phyloP scores from a whole-genome alignment of 2,113 vertebrate species.

The Piaya cayana region DNA sequence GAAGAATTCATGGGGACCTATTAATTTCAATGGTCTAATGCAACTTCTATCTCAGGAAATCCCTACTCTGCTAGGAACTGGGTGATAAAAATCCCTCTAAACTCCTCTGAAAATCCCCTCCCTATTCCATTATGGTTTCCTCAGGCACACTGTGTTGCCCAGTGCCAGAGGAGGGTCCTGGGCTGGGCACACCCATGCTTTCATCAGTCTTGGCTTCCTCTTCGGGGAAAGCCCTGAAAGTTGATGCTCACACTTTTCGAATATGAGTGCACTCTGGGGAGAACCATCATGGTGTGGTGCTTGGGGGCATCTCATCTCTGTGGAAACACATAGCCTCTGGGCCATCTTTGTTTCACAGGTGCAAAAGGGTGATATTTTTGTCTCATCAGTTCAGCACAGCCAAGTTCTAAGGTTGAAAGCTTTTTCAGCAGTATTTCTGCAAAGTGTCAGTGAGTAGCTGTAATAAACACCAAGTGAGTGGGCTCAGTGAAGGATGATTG shows the following conservation, averaged over 20 bases:
- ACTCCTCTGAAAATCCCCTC: neutral
- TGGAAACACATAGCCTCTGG: neutral
- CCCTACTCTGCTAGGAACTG: neutral
- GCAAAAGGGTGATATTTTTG: conserved; percentile 1
- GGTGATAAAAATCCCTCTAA: neutral
- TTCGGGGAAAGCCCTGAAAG: neutral
- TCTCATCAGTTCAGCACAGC: neutral
- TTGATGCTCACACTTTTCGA: neutral
- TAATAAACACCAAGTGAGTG: conserved; percentile 3
- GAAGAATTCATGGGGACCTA: neutral
- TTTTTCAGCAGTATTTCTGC: neutral
- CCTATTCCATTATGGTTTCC: neutral
- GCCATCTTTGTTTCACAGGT: neutral
- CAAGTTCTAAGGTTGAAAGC: conserved; percentile 20
- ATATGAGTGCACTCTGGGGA: neutral
- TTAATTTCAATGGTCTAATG: neutral
- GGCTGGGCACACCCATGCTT: neutral
- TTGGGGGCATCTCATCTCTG: neutral
- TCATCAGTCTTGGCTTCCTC: neutral
- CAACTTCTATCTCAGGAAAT: neutral
- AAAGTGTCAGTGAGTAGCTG: neutral
- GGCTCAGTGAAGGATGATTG: neutral
- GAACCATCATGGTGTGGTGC: neutral
- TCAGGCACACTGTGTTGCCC: neutral
- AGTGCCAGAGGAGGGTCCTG: neutral